phyloP scores from a whole-genome alignment of 2,888 invertebrate species.

The Caenorhabditis wallacei region DNA sequence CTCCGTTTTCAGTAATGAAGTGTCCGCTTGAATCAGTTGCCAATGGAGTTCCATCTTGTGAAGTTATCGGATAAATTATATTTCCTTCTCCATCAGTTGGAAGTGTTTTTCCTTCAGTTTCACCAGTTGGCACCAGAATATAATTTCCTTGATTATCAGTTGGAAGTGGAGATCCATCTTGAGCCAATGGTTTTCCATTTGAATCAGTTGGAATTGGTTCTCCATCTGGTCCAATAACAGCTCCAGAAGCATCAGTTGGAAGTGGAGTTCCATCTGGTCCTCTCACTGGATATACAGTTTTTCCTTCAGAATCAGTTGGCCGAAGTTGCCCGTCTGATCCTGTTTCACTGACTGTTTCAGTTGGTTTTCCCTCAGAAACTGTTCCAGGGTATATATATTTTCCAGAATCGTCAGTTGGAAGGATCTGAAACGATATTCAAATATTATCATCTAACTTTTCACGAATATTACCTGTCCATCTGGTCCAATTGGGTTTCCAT shows the following conservation, averaged over 20 bases:
- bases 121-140: conserved; percentile 1
- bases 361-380: background rate
- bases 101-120: conserved; percentile 54
- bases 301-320: conserved; percentile 59
- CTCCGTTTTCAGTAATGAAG: conserved; percentile 58
- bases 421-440: conserved; percentile 31
- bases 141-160: conserved; percentile 56
- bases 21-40: conserved; percentile 61
- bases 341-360: background rate
- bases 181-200: conserved; percentile 62
- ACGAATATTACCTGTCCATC: conserved; percentile 57
- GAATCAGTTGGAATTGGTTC: conserved; percentile 63
- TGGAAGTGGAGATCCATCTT: conserved; percentile 68
- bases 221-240: conserved; percentile 62
- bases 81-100: conserved; percentile 72
- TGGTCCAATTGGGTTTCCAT: conserved; percentile 32
- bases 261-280: conserved; percentile 42
- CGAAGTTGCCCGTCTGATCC: conserved; percentile 63
- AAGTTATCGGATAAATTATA: conserved; percentile 34
- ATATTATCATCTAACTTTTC: too few species aligned
- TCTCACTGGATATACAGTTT: conserved; percentile 46
- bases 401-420: conserved; percentile 53
- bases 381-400: conserved; percentile 23
- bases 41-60: conserved; percentile 21
- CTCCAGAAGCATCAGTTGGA: conserved; percentile 45